These are phyloP conservation scores for Drosophila virilis DNA, from an alignment of 1,140 invertebrate genomes.

Conservation along the genomic window DNA sequence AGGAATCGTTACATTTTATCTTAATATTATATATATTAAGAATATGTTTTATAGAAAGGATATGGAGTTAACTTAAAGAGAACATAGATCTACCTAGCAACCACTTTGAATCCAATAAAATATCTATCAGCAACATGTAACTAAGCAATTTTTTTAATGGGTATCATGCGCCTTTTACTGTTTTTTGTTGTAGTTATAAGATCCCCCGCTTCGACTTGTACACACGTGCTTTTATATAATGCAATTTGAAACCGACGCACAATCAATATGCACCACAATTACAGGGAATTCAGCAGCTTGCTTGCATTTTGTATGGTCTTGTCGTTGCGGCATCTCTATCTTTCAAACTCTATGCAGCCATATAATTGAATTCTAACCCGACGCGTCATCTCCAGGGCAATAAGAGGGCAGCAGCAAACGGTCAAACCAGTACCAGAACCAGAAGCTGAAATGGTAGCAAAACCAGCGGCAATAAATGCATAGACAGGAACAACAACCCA, in stretches of 20 bases:
- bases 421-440: conserved; percentile 15
- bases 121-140: too few species aligned
- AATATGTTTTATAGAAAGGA: too few species aligned
- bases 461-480: conserved; percentile 28
- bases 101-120: too few species aligned
- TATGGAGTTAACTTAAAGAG: too few species aligned
- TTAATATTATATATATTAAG: too few species aligned
- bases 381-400: conserved; percentile 72
- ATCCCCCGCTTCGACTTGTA: too few species aligned
- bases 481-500: conserved; percentile 27
- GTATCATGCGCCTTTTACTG: too few species aligned
- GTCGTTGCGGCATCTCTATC: conserved; percentile 45
- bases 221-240: too few species aligned
- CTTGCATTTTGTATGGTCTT: conserved; percentile 33
- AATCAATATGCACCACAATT: not conserved
- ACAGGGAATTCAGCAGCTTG: conserved; percentile 34
- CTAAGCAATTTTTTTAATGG: too few species aligned
- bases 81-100: too few species aligned
- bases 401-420: conserved; percentile 43
- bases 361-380: conserved; percentile 80
- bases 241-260: not conserved
- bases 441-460: conserved; percentile 14
- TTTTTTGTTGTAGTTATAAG: too few species aligned
- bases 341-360: conserved; percentile 53
- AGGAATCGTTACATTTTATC: too few species aligned